Evolutionary conservation across 2,888 invertebrate genomes (phyloP).

Genomic region (Craniophora ligustri): DNA sequence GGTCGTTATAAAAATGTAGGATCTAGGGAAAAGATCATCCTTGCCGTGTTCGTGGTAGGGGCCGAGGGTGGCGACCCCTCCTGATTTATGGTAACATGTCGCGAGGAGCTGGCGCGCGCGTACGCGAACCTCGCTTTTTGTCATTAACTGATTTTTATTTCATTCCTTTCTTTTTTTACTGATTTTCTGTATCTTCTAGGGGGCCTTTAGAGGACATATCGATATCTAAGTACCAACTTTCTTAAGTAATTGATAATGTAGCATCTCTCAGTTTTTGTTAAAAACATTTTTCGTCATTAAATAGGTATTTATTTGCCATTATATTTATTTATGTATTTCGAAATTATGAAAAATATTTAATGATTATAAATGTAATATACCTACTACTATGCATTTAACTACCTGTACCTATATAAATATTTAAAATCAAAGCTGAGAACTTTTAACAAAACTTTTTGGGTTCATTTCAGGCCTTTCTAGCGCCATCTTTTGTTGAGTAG

Average conservation of each 20-base stretch:
- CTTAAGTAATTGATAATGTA: too few species aligned
- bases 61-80: slow-evolving; percentile 75
- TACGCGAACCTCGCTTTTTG: slow-evolving; percentile 82
- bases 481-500: slow-evolving; percentile 61
- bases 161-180: slow-evolving; percentile 58
- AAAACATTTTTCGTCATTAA: too few species aligned
- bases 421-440: slow-evolving; percentile 23
- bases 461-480: neutral
- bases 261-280: too few species aligned
- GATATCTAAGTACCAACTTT: too few species aligned
- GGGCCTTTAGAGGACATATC: neutral
- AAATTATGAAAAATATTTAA: too few species aligned
- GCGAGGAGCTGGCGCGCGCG: slow-evolving; percentile 76
- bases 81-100: slow-evolving; percentile 88
- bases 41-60: slow-evolving; percentile 59
- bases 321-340: too few species aligned
- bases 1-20: slow-evolving; percentile 87
- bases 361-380: too few species aligned
- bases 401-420: too few species aligned
- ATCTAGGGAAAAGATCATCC: slow-evolving; percentile 87
- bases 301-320: too few species aligned
- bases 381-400: too few species aligned
- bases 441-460: slow-evolving; percentile 12
- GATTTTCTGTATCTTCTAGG: slow-evolving; percentile 17
- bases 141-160: slow-evolving; percentile 86